These are phyloP conservation scores for Trichonephila clavata DNA, from an alignment of 1,140 invertebrate genomes.

Conservation along the genomic window DNA sequence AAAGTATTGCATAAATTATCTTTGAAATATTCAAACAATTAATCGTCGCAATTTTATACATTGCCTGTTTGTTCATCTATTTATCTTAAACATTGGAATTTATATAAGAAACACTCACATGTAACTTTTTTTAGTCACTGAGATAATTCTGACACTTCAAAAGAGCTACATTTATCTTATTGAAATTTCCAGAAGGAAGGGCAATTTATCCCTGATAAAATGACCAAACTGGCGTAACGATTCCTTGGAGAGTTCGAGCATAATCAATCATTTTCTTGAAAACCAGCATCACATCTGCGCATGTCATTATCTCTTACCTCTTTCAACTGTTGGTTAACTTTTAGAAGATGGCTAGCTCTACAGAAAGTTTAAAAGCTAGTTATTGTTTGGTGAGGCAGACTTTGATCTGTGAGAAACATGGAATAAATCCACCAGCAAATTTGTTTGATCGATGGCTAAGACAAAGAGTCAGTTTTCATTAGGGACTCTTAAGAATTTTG, in stretches of 20 bases:
- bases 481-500: not conserved
- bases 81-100: not conserved
- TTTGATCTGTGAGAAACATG: not conserved
- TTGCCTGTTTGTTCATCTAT: no score
- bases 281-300: slow-evolving; percentile 6
- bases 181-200: not conserved
- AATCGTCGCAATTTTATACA: no score
- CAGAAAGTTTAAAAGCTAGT: slow-evolving; percentile 5
- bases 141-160: not conserved
- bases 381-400: not conserved
- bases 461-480: not conserved
- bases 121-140: not conserved
- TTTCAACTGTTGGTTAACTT: slow-evolving; percentile 36
- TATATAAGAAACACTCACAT: not conserved
- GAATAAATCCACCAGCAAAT: not conserved
- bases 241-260: not conserved
- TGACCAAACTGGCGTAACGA: slow-evolving; percentile 16
- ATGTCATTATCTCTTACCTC: slow-evolving; percentile 31
- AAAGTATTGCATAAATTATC: no score
- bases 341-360: not conserved
- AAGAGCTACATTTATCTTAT: not conserved
- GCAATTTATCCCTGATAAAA: not conserved
- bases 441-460: not conserved
- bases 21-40: no score
- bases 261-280: slow-evolving; percentile 40